Evolutionary conservation across 2,888 invertebrate species (phyloP).

Genomic region (Eupithecia exiguata): DNA sequence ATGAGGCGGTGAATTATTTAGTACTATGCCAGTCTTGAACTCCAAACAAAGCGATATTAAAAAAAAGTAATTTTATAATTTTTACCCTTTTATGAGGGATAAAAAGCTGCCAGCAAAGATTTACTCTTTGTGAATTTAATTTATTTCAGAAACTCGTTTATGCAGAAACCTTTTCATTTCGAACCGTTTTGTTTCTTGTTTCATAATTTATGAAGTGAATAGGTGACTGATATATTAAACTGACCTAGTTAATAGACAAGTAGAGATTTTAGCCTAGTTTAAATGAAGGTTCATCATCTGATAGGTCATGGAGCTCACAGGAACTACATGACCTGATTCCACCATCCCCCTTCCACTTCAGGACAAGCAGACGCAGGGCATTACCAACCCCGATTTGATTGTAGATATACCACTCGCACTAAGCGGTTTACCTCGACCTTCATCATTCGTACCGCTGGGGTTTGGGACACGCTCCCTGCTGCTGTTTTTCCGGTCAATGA

Average conservation of each 20-base stretch:
- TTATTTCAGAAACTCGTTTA: slow-evolving; percentile 27
- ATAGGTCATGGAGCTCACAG: too few species aligned
- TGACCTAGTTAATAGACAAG: neutral
- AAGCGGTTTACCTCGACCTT: too few species aligned
- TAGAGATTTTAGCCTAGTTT: too few species aligned
- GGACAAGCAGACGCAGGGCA: too few species aligned
- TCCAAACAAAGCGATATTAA: slow-evolving; percentile 32
- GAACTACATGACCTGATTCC: too few species aligned
- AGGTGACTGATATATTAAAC: neutral
- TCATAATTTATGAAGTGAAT: slow-evolving; percentile 17
- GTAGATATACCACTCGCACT: too few species aligned
- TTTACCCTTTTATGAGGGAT: slow-evolving; percentile 17
- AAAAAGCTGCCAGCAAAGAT: slow-evolving; percentile 25
- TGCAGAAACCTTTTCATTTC: slow-evolving; percentile 30
- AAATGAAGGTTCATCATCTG: too few species aligned
- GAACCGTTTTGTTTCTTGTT: slow-evolving; percentile 22
- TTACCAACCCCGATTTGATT: too few species aligned
- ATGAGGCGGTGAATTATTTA: slow-evolving; percentile 64
- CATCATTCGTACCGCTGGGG: too few species aligned
- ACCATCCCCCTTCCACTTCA: too few species aligned
- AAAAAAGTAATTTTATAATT: slow-evolving; percentile 31
- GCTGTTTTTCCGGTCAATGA: too few species aligned
- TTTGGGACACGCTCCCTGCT: too few species aligned
- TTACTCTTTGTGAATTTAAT: slow-evolving; percentile 25
- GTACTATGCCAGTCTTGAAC: slow-evolving; percentile 39